Evolutionary conservation across 1,140 invertebrate genomes (phyloP).

Genomic region (Diuraphis noxia): DNA sequence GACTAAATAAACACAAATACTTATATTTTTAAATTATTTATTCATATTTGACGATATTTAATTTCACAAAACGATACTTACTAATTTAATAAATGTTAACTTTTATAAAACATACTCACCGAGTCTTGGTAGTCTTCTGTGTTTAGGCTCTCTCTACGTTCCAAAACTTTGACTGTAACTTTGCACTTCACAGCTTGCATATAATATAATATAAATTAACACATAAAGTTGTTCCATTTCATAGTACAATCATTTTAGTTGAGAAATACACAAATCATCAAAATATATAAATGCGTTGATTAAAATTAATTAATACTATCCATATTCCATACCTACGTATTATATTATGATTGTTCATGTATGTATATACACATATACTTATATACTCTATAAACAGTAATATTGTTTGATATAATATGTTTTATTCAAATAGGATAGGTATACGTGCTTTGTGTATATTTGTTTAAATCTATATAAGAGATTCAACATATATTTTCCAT

Average conservation of each 20-base stretch:
- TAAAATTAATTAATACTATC: slow-evolving; percentile 22
- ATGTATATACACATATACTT: background rate
- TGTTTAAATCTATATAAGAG: background rate
- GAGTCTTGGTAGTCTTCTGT: too few relatives aligned
- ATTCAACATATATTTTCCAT: background rate
- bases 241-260: background rate
- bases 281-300: background rate
- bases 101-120: background rate
- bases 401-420: background rate
- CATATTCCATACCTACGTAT: too few relatives aligned
- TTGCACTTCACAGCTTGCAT: background rate
- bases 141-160: background rate
- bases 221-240: background rate
- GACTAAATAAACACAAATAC: background rate
- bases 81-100: background rate
- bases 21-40: background rate
- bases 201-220: slow-evolving; percentile 23
- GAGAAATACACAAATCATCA: background rate
- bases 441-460: background rate
- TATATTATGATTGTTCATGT: background rate
- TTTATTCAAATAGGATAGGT: background rate
- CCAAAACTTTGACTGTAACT: slow-evolving; percentile 30
- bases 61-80: background rate
- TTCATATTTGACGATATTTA: background rate
- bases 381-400: background rate